Base-by-base conservation (phyloP, 64 coral and sea anemone species). In the Montipora efflorescens region DNA sequence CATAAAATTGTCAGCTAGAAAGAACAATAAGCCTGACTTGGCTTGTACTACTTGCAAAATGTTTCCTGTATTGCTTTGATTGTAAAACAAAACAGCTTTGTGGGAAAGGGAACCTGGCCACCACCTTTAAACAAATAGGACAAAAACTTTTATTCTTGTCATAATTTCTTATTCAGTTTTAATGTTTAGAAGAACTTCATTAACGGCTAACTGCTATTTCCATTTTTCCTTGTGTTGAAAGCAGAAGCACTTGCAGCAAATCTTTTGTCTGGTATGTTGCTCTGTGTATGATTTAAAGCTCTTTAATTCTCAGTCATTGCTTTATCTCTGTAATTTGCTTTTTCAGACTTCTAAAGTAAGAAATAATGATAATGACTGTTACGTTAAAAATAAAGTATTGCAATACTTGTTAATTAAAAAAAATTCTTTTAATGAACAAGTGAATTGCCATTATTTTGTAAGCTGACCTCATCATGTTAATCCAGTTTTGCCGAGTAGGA, bases 181-280 rank as follows among this genome's bases (percentile, higher is more conserved):
- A 36, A 57, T 57, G 53, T 15, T 12, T 64, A 64, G 3, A 64
- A 64, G 61, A 4, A 15, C 11, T 14, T 12, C 14, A 12, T 46
- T 46, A 76, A 76, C 69, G 25, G 25, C 19, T 73, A 14, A 71
- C 22, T 76, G 7, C 5, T 78, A 5, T 19, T 78, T 78, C 16
- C 76, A 78, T 78, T 48, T 78, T 2, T 78, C 47, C 49, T 78
- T 78, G 47, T 49, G 4, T 51, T 49, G 47, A 7, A 50, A 78
- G 15, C 76, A 49, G 76, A 49, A 49, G 14, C 14, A 78, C 15
- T 7, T 19, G 16, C 12, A 19, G 76, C 16, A 78, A 78, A 78
- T 50, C 45, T 49, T 8, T 50, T 16, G 49, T 48, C 45, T 78
- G 76, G 76, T 78, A 78, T 78, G 76, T 78, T 78, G 47, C 47